Conservation (phyloP, 2,113 vertebrate genomes). For the Coregonus clupeaformis region DNA sequence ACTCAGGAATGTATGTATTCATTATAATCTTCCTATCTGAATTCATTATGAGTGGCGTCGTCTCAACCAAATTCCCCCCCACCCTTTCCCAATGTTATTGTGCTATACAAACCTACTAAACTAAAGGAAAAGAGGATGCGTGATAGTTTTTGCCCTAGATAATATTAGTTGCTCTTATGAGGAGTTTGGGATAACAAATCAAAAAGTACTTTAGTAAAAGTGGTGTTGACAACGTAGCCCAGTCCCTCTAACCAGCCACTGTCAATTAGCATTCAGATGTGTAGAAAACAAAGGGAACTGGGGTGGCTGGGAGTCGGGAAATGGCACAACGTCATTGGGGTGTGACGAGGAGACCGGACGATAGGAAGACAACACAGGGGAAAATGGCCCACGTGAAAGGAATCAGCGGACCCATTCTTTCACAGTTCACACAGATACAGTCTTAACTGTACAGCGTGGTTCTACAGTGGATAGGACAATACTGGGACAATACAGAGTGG, state of each 20-base stretch:
- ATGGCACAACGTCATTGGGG: neutral
- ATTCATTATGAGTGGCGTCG: neutral
- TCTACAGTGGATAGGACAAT: constrained; percentile 45
- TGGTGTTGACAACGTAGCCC: neutral
- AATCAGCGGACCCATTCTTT: constrained; percentile 37
- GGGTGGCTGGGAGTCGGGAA: neutral
- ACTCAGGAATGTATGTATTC: neutral
- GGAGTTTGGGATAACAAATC: neutral
- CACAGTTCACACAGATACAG: constrained; percentile 30
- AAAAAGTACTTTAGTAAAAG: neutral
- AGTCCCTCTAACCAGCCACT: constrained; percentile 1
- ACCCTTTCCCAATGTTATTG: too few relatives aligned
- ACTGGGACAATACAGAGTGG: constrained; percentile 32
- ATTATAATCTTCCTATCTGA: neutral
- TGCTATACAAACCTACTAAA: too few relatives aligned
- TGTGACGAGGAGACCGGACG: neutral
- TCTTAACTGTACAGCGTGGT: constrained; percentile 54
- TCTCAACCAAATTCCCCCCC: too few relatives aligned
- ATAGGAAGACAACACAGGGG: neutral
- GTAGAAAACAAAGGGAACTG: constrained; percentile 16
- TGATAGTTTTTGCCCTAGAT: too few relatives aligned
- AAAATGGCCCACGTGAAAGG: constrained; percentile 35
- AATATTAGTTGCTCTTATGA: neutral
- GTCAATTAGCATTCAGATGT: constrained; percentile 32
- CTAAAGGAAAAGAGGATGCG: too few relatives aligned